These are phyloP conservation scores for Cliona cf. orientalis DNA, from an alignment of 37 sponge, comb jelly and placozoan genomes.

Conservation along the genomic window DNA sequence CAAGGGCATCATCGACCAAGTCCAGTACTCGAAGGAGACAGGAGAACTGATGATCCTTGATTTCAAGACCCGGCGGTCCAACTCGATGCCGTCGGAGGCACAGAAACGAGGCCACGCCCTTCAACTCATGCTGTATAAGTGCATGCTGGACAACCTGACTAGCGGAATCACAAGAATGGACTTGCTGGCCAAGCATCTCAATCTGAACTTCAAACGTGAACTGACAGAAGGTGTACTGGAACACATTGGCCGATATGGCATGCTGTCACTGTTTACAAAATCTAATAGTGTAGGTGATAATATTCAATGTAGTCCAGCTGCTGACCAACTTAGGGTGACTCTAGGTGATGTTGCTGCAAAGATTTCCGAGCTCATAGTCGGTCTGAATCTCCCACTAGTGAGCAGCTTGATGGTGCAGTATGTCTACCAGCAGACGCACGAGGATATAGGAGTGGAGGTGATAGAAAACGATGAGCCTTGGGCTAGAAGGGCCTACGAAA, in stretches of 20 bases:
- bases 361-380: constrained; percentile 13
- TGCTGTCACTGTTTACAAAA: neutral
- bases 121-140: constrained; percentile 62
- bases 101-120: constrained; percentile 29
- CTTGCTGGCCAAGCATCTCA: constrained; percentile 5
- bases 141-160: constrained; percentile 37
- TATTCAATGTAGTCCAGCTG: too few species aligned
- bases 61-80: constrained; percentile 43
- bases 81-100: constrained; percentile 9
- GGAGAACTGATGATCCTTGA: constrained; percentile 23
- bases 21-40: constrained; percentile 26
- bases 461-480: constrained; percentile 32
- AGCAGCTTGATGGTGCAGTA: constrained; percentile 36
- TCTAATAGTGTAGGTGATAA: too few species aligned
- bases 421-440: constrained; percentile 25
- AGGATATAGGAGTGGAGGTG: constrained; percentile 28
- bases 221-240: constrained; percentile 14
- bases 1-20: constrained; percentile 52
- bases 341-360: constrained; percentile 21
- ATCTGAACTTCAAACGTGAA: constrained; percentile 1
- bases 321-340: neutral
- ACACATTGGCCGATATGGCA: constrained; percentile 16
- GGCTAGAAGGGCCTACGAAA: constrained; percentile 11
- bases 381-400: constrained; percentile 43
- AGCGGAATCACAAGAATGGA: constrained; percentile 18